phyloP scores from a whole-genome alignment of 2,113 vertebrate genomes.

The Leptodactylus fuscus region DNA sequence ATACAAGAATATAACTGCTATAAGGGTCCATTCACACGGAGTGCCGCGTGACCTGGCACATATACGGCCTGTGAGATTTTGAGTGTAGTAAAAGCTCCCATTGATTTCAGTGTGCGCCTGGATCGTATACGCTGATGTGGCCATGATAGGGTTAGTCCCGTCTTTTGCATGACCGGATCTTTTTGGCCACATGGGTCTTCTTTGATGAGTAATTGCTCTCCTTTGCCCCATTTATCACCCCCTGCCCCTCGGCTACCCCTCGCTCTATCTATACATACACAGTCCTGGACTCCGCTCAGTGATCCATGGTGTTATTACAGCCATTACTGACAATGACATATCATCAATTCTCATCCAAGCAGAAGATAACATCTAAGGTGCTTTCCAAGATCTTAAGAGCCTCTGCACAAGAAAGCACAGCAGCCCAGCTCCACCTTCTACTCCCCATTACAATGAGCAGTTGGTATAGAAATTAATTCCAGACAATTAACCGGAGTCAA shows the following conservation, averaged over 20 bases:
- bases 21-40: too few relatives aligned
- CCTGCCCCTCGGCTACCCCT: not conserved
- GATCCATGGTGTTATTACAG: not conserved
- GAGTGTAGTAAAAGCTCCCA: too few relatives aligned
- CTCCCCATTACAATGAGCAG: not conserved
- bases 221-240: not conserved
- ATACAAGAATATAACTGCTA: conserved; percentile 2
- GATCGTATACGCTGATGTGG: too few relatives aligned
- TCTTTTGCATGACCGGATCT: too few relatives aligned
- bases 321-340: not conserved
- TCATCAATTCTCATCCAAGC: not conserved
- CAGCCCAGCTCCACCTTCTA: not conserved
- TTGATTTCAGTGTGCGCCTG: too few relatives aligned
- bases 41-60: too few relatives aligned
- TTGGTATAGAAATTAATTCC: not conserved
- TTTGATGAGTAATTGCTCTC: not conserved
- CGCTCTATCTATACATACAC: not conserved
- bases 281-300: not conserved
- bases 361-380: not conserved
- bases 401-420: not conserved
- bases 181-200: not conserved
- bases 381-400: not conserved
- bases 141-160: too few relatives aligned
- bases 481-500: not conserved
- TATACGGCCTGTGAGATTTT: too few relatives aligned